phyloP scores from a whole-genome alignment of 2,113 vertebrate species.

The Mustelus asterias region DNA sequence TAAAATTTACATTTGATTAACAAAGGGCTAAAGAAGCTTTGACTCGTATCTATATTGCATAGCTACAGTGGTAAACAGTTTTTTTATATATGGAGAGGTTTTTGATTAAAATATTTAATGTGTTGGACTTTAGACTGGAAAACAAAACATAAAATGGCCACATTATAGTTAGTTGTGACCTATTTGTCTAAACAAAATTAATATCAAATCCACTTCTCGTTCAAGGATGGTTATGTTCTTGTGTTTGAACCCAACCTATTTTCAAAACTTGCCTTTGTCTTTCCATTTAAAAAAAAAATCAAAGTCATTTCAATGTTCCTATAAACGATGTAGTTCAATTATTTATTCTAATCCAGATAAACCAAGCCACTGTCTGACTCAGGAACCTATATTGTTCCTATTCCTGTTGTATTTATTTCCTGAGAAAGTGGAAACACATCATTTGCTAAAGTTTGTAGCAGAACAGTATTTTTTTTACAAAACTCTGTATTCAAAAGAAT shows the following conservation, averaged over 20 bases:
- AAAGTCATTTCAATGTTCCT: background rate
- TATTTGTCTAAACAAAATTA: background rate
- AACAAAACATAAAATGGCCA: background rate
- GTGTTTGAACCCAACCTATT: background rate
- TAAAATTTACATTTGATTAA: background rate
- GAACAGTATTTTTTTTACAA: background rate
- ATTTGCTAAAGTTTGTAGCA: background rate
- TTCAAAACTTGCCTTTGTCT: background rate
- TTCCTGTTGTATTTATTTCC: background rate
- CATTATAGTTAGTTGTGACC: background rate
- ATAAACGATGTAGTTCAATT: background rate
- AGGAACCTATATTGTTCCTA: background rate
- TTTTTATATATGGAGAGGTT: background rate
- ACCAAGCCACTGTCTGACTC: background rate
- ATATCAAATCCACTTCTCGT: background rate
- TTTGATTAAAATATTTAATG: background rate
- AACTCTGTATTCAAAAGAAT: background rate
- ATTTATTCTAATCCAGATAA: background rate
- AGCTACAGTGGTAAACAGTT: background rate
- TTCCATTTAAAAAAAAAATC: background rate
- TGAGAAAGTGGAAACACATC: background rate
- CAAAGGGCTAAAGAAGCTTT: too few species aligned
- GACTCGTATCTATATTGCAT: background rate
- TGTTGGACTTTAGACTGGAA: background rate
- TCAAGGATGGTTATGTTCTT: background rate